Percentiles rank a stretch among this genome's conserved stretches.
Evolutionary conservation across 2,797 vertebrate species (phyloP).

Genomic region (Leptodactylus fallax): DNA sequence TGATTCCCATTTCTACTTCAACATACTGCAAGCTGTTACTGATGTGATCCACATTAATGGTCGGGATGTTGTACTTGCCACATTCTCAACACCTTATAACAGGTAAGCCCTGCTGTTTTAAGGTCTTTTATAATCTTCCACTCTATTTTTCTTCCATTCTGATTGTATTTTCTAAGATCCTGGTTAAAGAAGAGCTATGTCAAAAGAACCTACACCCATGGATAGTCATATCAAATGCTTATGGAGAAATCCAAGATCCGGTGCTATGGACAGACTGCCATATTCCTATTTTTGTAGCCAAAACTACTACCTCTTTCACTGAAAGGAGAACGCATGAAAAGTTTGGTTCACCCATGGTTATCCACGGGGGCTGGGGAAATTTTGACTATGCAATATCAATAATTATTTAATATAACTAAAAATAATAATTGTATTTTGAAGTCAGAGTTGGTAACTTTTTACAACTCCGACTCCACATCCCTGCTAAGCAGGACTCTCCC

Average conservation of each 20-base stretch:
- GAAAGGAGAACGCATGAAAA: too few species aligned
- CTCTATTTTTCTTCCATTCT: background rate
- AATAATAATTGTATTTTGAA: too few species aligned
- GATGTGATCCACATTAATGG: constrained; percentile 94
- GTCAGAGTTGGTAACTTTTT: too few species aligned
- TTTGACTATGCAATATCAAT: too few species aligned
- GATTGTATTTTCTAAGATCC: background rate
- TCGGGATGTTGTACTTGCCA: constrained; percentile 93
- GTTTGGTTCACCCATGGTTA: background rate
- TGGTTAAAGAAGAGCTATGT: background rate
- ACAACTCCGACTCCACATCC: too few species aligned
- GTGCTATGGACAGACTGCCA: background rate
- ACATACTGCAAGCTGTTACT: constrained; percentile 97
- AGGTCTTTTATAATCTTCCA: background rate
- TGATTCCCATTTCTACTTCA: constrained; percentile 99
- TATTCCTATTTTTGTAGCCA: background rate
- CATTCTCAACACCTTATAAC: constrained; percentile 98
- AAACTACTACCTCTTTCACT: background rate
- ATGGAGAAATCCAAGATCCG: background rate
- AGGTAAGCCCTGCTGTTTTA: constrained; percentile 79
- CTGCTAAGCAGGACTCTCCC: too few species aligned
- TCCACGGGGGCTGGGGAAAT: too few species aligned
- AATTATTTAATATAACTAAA: too few species aligned
- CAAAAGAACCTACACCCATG: background rate
- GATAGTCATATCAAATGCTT: background rate